These are phyloP conservation scores for Eilema caniola DNA, from an alignment of 2,888 invertebrate species.

Conservation along the genomic window DNA sequence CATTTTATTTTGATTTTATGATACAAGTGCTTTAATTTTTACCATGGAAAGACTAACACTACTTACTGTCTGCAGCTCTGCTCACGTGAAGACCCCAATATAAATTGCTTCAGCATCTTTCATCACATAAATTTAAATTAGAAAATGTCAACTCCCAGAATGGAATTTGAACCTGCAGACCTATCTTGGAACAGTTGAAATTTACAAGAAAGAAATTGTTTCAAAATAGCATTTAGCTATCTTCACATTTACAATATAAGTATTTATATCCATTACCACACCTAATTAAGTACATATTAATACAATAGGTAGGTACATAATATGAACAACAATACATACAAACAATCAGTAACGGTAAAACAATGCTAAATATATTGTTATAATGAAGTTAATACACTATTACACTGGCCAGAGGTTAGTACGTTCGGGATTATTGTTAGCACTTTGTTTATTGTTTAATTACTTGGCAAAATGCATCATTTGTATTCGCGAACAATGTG, in stretches of 20 bases:
- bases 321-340: not conserved
- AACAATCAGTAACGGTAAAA: not conserved
- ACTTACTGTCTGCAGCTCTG: too few species aligned
- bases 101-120: too few species aligned
- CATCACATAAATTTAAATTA: too few species aligned
- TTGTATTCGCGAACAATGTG: not conserved
- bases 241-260: not conserved
- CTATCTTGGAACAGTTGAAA: too few species aligned
- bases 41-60: too few species aligned
- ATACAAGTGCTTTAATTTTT: too few species aligned
- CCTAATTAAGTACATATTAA: not conserved
- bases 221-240: not conserved
- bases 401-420: not conserved
- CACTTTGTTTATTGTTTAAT: constrained; percentile 1
- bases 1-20: too few species aligned
- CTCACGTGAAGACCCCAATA: too few species aligned
- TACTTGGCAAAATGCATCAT: not conserved
- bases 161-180: too few species aligned
- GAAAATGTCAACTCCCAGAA: too few species aligned
- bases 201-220: too few species aligned
- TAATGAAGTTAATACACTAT: not conserved
- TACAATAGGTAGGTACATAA: not conserved
- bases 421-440: not conserved
- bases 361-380: not conserved
- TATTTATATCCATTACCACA: not conserved